Percentiles rank a stretch among this genome's conserved stretches.
phyloP scores from a whole-genome alignment of 2,797 vertebrate species.

The Kryptolebias ocellatus region DNA sequence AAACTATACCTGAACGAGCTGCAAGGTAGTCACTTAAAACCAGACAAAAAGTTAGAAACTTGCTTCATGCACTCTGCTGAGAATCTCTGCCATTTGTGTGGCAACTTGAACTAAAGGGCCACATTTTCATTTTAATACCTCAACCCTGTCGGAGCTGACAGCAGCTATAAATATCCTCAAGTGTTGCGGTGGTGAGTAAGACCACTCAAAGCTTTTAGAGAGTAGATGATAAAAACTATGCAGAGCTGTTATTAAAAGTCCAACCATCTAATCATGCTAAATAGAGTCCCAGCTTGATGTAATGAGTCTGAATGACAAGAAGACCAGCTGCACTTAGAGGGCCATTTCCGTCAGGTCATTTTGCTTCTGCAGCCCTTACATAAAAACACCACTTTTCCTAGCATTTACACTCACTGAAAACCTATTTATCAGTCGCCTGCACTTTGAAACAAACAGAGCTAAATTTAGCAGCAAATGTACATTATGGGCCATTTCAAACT shows the following conservation, averaged over 20 bases:
- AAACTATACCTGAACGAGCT: not conserved
- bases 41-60: not conserved
- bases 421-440: slow-evolving; percentile 8
- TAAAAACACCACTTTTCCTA: slow-evolving; percentile 17
- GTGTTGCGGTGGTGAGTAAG: slow-evolving; percentile 46
- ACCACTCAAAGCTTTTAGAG: slow-evolving; percentile 68
- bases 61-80: not conserved
- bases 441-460: not conserved
- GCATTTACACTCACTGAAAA: slow-evolving; percentile 2
- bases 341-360: slow-evolving; percentile 28
- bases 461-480: not conserved
- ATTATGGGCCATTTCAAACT: no score
- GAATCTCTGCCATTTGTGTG: slow-evolving; percentile 15
- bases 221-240: slow-evolving; percentile 29
- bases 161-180: slow-evolving; percentile 50
- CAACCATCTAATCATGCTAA: slow-evolving; percentile 36
- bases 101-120: slow-evolving; percentile 25
- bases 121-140: slow-evolving; percentile 52
- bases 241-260: slow-evolving; percentile 43
- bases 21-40: slow-evolving; percentile 17
- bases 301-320: slow-evolving; percentile 46
- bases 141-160: slow-evolving; percentile 10
- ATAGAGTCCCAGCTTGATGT: slow-evolving; percentile 27
- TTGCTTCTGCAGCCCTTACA: slow-evolving; percentile 18
- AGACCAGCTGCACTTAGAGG: slow-evolving; percentile 43